Base-by-base conservation (phyloP, 2,113 vertebrate species). In the Sula dactylatra region DNA sequence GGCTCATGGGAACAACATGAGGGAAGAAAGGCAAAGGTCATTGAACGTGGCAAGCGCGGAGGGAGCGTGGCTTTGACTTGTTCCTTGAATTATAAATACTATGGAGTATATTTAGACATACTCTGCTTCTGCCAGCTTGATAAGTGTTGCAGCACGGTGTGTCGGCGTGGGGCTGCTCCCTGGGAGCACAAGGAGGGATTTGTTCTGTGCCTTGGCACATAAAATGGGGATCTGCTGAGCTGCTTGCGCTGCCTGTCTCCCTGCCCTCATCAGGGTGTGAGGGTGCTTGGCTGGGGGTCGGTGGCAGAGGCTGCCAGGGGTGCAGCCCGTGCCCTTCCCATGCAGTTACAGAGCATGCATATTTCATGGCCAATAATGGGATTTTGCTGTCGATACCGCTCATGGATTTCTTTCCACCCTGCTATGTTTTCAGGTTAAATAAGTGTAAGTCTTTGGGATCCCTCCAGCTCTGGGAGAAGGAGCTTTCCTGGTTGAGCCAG, bases 331-430 rank as follows among this genome's bases (percentile, higher is more conserved):
- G 58, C 76, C 82, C 56, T 61, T 55, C 69, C 86, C 45, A 11
- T 1, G 0, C 83, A 25, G 85, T 69, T 83, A 85, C 44, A 21
- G 71, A 38, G 12, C 52, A 88, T 96, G 54, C 65, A 94, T 97
- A 93, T 97, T 97, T 95, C 83, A 96, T 94, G 91, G 93, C 69
- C 12, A 86, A 26, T 96, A 95, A 97, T 97, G 96, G 76, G 58
- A 91, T 97, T 97, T 96, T 0, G 1, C 84, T 97, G 97, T 95
- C 18, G 13, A 97, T 94, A 86, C 44, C 4, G 8, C 82, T 95
- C 80, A 69, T 4, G 36, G 92, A 73, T 90, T 74, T 84, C 76
- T 67, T 97, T 94, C 96, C 93, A 78, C 81, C 31, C 76, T 2
- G 45, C 81, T 94, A 86, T 40, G 0, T 70, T 96, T 97, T 96